Conservation (phyloP, 2,888 invertebrate species). For the Metopia argyrocephala region DNA sequence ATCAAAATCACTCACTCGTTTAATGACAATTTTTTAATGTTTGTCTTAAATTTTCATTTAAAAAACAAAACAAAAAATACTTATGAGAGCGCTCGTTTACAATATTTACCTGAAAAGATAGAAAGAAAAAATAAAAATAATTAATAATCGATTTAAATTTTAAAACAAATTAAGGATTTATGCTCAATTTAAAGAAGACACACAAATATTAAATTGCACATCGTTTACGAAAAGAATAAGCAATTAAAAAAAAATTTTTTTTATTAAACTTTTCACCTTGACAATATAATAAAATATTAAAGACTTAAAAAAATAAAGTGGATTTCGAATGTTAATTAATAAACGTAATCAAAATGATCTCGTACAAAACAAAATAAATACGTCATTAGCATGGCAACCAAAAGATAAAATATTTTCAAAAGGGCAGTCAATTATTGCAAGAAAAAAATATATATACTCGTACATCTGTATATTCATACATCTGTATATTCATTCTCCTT, state of each 20-base stretch:
- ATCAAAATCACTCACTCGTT: slow-evolving; percentile 45
- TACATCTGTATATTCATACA: neutral
- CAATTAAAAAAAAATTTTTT: neutral
- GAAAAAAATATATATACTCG: neutral
- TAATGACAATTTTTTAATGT: slow-evolving; percentile 20
- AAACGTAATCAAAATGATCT: slow-evolving; percentile 39
- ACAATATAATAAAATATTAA: neutral
- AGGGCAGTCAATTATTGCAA: neutral
- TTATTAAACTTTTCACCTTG: slow-evolving; percentile 19
- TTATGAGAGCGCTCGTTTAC: too few relatives aligned
- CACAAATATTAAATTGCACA: slow-evolving; percentile 2
- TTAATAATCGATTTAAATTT: slow-evolving; percentile 27
- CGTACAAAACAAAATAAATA: slow-evolving; percentile 9
- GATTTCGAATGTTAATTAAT: slow-evolving; percentile 49
- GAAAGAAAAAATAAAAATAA: slow-evolving; percentile 9
- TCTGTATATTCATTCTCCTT: too few relatives aligned
- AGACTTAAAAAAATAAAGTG: neutral
- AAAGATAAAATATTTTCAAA: neutral
- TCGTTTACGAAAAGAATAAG: too few relatives aligned
- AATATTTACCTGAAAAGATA: slow-evolving; percentile 46
- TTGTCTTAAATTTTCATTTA: slow-evolving; percentile 25
- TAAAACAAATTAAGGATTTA: slow-evolving; percentile 7
- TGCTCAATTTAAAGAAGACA: slow-evolving; percentile 16
- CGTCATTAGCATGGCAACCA: slow-evolving; percentile 35
- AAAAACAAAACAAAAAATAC: too few relatives aligned